phyloP scores from a whole-genome alignment of 2,888 invertebrate genomes.

The Nemapogon koenigi region DNA sequence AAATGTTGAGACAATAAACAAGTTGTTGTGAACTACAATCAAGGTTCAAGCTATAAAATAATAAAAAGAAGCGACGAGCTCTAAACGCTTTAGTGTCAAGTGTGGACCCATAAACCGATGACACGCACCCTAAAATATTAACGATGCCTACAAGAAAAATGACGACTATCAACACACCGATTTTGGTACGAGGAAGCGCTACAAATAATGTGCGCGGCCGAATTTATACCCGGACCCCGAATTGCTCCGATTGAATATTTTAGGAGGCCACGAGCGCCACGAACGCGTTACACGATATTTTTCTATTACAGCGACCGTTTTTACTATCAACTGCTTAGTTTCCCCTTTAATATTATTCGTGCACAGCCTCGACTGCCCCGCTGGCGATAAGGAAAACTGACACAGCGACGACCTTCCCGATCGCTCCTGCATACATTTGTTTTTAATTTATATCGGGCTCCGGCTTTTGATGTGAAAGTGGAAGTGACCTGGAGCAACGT shows the following conservation, averaged over 20 bases:
- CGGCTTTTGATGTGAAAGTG: conserved; percentile 12
- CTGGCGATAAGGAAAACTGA: conserved; percentile 15
- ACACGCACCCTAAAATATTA: conserved; percentile 64
- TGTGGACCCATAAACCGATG: conserved; percentile 61
- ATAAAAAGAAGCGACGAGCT: conserved; percentile 58
- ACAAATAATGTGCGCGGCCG: conserved; percentile 55
- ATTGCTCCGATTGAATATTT: conserved; percentile 65
- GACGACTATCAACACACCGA: conserved; percentile 62
- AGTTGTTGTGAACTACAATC: not conserved
- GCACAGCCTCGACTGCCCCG: conserved; percentile 24
- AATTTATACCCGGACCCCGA: conserved; percentile 61
- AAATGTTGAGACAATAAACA: not conserved
- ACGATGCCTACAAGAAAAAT: conserved; percentile 62
- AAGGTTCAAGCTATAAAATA: no score
- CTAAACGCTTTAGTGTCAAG: conserved; percentile 64
- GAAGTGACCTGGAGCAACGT: no score
- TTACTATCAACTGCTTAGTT: conserved; percentile 62
- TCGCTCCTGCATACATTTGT: conserved; percentile 11
- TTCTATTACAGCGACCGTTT: conserved; percentile 60
- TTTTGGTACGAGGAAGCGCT: conserved; percentile 57
- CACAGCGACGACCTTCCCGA: no score
- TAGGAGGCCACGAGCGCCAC: conserved; percentile 61
- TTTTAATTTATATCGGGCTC: no score
- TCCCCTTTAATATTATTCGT: conserved; percentile 56
- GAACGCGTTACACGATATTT: conserved; percentile 58